phyloP scores from a whole-genome alignment of 1,140 invertebrate species.

The Sarcophaga bullata region DNA sequence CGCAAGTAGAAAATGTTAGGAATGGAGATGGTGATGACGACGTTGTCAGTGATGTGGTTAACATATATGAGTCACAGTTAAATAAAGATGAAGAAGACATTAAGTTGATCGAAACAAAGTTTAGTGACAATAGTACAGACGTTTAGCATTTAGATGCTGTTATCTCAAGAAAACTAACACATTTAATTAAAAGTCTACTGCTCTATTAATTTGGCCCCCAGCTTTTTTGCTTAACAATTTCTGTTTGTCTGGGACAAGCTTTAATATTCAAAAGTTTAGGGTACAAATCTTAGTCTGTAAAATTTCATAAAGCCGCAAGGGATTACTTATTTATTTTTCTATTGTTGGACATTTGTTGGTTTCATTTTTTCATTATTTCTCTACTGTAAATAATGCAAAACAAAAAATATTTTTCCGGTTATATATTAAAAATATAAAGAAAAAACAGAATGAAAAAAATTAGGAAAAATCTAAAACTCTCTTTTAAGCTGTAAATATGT shows the following conservation, averaged over 20 bases:
- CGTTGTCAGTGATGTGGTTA: background rate
- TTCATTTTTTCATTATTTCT: no score
- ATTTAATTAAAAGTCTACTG: background rate
- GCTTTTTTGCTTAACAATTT: background rate
- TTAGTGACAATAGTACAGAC: conserved; percentile 5
- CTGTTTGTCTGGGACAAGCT: background rate
- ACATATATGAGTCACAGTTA: background rate
- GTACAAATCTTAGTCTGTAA: no score
- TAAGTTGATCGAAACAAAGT: background rate
- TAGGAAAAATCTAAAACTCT: background rate
- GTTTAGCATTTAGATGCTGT: conserved; percentile 14
- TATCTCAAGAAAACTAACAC: background rate
- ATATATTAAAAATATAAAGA: background rate
- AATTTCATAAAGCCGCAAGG: no score
- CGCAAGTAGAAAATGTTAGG: no score
- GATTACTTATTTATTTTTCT: no score
- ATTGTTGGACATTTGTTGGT: no score
- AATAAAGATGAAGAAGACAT: background rate
- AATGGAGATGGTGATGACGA: background rate
- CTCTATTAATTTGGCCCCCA: no score
- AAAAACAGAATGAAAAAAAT: background rate
- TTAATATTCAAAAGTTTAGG: background rate
- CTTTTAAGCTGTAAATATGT: background rate
- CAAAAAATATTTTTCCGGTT: background rate
- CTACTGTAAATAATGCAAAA: background rate